Evolutionary conservation across 92 coral and sea anemone genomes (phyloP), one percentile per base, ranked within the genome.

Genomic region (Isaurus tuberculatus): DNA sequence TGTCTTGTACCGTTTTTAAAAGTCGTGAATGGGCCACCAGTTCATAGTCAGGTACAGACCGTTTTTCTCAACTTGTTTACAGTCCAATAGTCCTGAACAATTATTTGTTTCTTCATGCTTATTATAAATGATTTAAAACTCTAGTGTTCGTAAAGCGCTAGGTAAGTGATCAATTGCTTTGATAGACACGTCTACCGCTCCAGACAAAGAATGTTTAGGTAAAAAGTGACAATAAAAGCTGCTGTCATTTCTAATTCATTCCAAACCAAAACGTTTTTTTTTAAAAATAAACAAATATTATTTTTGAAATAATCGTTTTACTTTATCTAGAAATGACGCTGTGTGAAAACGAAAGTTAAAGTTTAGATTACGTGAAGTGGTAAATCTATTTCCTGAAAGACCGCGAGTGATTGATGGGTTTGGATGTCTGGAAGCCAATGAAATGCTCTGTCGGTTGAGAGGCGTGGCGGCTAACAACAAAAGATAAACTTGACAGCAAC

Each of bases 401-500:
- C 29, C 40, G 29, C 63, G 58, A 20, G 70, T 58, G 82, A 57
- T 57, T 33, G 69, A 58, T 61, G 66, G 68, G 26, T 13, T 61
- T 37, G 27, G 63, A 49, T 28, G 69, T 11, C 33, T 36, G 32
- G 82, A 77, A 77, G 82, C 82, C 82, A 77, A 77, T 77, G 32
- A 77, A 58, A 57, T 77, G 82, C 33, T 37, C 11, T 26, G 32
- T 17, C 34, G 16, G 23, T 22, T 33, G 57, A 77, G 90, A 84
- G 93, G 91, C 94, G 90, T 89, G 93, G 95, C 83, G 37, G 70
- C n/a, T 57, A 58, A 49, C 91, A 86, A 93, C 98, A 93, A 93
- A 83, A 48, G 89, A 65, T 74, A 71, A 87, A 91, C 93, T 92
- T 92, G 91, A 90, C 81, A 83, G 79, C 91, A 87, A 86, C 88